Conservation (phyloP, 2,888 invertebrate species). For the Patella ulyssiponensis region DNA sequence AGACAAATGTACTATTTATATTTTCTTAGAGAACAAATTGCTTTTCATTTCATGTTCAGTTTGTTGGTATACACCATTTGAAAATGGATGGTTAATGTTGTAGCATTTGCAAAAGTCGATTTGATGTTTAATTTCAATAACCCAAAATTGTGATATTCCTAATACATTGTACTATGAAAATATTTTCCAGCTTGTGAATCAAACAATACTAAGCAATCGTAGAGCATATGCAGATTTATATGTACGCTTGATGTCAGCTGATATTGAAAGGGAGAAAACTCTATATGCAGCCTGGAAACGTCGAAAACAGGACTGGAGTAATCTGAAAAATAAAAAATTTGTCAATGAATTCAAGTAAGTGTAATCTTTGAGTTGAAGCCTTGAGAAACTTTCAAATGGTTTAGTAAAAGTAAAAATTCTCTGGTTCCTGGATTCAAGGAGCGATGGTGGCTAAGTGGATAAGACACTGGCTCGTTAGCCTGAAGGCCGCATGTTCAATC, state of each 20-base stretch:
- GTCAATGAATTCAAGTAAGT: constrained; percentile 60
- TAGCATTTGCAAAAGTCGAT: neutral
- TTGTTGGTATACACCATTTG: no score
- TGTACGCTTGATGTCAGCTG: constrained; percentile 65
- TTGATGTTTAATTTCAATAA: neutral
- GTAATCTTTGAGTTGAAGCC: no score
- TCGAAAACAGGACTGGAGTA: constrained; percentile 66
- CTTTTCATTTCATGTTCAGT: no score
- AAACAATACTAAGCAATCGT: constrained; percentile 69
- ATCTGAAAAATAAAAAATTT: constrained; percentile 56
- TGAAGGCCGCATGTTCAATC: no score
- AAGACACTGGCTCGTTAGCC: no score
- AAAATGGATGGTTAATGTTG: neutral
- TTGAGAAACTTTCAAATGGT: no score
- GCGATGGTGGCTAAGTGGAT: no score
- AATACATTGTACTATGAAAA: neutral
- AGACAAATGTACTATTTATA: no score
- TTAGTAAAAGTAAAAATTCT: no score
- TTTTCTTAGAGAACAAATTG: no score
- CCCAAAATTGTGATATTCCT: neutral
- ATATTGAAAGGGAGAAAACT: constrained; percentile 69
- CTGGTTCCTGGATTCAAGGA: no score
- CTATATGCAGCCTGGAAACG: constrained; percentile 63
- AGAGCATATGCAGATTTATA: constrained; percentile 68
- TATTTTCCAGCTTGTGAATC: constrained; percentile 64